Evolutionary conservation across 2,888 invertebrate genomes (phyloP).

Genomic region (Nymphalis polychloros): DNA sequence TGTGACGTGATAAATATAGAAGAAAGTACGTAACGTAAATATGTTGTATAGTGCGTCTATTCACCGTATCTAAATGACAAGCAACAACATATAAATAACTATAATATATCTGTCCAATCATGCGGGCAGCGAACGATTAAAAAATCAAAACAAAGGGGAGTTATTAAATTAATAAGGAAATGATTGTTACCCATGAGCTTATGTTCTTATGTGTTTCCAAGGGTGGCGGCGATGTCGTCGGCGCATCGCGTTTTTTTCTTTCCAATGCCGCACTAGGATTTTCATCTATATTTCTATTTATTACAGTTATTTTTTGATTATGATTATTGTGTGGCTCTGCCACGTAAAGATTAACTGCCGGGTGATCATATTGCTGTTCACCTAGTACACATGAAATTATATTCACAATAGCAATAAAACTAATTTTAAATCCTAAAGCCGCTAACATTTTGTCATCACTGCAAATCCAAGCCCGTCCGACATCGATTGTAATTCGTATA

Average conservation of each 20-base stretch:
- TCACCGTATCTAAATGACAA: conserved; percentile 28
- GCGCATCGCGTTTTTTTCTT: conserved; percentile 70
- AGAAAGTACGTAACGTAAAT: conserved; percentile 43
- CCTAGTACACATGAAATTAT: conserved; percentile 56
- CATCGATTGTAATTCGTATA: conserved; percentile 52
- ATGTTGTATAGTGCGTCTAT: conserved; percentile 16
- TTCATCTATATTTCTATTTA: conserved; percentile 57
- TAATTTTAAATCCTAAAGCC: conserved; percentile 60
- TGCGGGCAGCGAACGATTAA: conserved; percentile 41
- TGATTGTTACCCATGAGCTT: conserved; percentile 72
- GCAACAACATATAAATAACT: conserved; percentile 41
- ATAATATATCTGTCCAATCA: conserved; percentile 45
- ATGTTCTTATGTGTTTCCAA: conserved; percentile 59
- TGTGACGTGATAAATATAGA: conserved; percentile 40
- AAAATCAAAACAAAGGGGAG: conserved; percentile 56
- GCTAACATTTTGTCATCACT: conserved; percentile 78
- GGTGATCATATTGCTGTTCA: conserved; percentile 57
- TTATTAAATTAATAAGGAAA: conserved; percentile 42
- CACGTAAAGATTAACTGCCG: conserved; percentile 65
- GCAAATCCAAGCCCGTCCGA: conserved; percentile 55
- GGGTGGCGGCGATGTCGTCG: conserved; percentile 53
- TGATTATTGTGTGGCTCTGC: conserved; percentile 49
- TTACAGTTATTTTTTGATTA: conserved; percentile 56
- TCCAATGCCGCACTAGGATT: conserved; percentile 44
- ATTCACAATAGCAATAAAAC: conserved; percentile 58